phyloP scores from a whole-genome alignment of 37 sponge, comb jelly and placozoan genomes.

The Cliona cf. orientalis region DNA sequence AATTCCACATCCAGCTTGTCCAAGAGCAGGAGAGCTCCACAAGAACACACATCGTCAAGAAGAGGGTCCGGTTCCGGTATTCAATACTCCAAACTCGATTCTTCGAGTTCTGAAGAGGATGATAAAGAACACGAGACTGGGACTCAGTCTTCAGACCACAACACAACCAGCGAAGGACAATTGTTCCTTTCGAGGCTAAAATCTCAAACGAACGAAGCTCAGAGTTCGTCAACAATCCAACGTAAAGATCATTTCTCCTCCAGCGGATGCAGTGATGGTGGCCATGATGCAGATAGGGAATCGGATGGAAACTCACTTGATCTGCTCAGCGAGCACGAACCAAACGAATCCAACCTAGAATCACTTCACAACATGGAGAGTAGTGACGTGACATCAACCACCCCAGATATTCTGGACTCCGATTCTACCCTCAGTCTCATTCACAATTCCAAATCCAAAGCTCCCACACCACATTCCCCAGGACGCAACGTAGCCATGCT shows the following conservation, averaged over 20 bases:
- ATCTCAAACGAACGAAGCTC: no score
- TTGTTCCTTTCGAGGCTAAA: no score
- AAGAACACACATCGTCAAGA: not conserved
- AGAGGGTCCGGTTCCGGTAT: conserved; percentile 6
- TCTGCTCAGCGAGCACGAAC: not conserved
- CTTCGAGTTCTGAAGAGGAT: conserved; percentile 27
- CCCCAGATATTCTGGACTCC: not conserved
- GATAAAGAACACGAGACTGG: not conserved
- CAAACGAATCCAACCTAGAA: not conserved
- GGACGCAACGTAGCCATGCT: no score
- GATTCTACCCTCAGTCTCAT: conserved; percentile 17
- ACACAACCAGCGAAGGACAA: no score
- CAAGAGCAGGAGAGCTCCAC: not conserved
- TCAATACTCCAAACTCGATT: conserved; percentile 34
- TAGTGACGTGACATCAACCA: conserved; percentile 14
- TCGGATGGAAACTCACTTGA: conserved; percentile 9
- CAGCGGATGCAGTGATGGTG: not conserved
- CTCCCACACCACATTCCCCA: no score
- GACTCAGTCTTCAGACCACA: not conserved
- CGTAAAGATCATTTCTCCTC: no score
- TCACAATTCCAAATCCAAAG: not conserved
- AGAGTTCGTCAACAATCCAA: no score
- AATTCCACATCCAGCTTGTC: not conserved
- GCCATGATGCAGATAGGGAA: conserved; percentile 38
- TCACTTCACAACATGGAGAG: not conserved